Percentiles rank a stretch among this genome's conserved stretches.
These are phyloP conservation scores for Myotis vivesi DNA, from an alignment of 2,797 vertebrate genomes.

Conservation along the genomic window DNA sequence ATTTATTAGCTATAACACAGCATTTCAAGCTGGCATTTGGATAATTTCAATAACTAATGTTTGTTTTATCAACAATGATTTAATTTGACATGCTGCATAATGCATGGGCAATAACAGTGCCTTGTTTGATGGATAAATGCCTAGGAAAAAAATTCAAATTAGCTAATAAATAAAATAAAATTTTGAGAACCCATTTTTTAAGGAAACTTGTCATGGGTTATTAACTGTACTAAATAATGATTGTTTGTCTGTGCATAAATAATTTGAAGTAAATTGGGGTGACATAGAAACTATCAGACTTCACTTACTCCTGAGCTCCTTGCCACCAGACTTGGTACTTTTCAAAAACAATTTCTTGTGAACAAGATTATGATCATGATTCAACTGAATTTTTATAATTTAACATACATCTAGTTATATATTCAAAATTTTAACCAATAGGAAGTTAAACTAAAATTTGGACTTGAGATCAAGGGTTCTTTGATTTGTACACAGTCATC, in stretches of 20 bases:
- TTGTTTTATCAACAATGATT: conserved; percentile 88
- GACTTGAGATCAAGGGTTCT: not conserved
- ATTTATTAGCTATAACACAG: conserved; percentile 80
- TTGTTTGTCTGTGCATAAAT: conserved; percentile 84
- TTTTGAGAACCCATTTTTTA: conserved; percentile 83
- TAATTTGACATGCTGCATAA: conserved; percentile 88
- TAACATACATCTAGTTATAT: not conserved
- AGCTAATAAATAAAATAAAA: conserved; percentile 87
- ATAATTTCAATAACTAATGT: conserved; percentile 84
- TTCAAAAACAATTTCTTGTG: conserved; percentile 7
- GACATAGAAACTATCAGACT: conserved; percentile 68
- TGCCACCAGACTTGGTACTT: not conserved
- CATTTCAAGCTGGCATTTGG: conserved; percentile 80
- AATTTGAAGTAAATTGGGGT: conserved; percentile 77
- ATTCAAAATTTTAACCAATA: not conserved
- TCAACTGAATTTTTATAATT: not conserved
- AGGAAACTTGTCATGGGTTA: conserved; percentile 85
- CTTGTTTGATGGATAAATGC: conserved; percentile 86
- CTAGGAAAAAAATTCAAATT: conserved; percentile 83
- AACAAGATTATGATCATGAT: not conserved
- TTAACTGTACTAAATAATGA: conserved; percentile 84
- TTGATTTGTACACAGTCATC: not conserved
- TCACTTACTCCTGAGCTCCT: conserved; percentile 11
- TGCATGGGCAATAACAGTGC: conserved; percentile 83
- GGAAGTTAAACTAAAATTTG: conserved; percentile 6